Base-by-base conservation (phyloP, 1,140 invertebrate genomes). In the Grapholita molesta region DNA sequence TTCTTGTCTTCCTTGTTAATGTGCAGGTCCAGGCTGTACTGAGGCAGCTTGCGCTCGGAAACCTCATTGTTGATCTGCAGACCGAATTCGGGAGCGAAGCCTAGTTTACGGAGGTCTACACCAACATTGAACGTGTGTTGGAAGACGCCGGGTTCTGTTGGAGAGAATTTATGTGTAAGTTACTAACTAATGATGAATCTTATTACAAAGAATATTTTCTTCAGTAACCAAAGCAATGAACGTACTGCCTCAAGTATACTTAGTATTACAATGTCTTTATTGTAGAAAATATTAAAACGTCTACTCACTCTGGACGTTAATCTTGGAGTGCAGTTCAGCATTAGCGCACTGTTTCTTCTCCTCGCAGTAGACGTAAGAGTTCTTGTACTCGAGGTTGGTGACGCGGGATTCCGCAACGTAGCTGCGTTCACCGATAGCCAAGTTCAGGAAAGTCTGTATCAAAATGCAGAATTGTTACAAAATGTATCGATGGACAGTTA, bases 331-430 rank as follows among this genome's bases (percentile, higher is more conserved):
- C 7, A 96, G 69, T 79, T 96, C 95, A 35, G 95, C 92, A 72
- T 96, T 94, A 2, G 95, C 94, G 76, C 96, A 96, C 71, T 96
- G 94, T 70, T 96, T 96, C 82, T 94, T 96, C 79, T 96, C 94
- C 69, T 96, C 95, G 80, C 96, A 96, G 82, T 95, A 95, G 4
- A 95, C 95, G 52, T 94, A 93, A 30, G 95, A 94, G 4, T 94
- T 90, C 74, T 95, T 94, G 71, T 95, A 93, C 70, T 95, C 94
- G 68, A 95, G 93, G 79, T 96, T 95, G 25, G 95, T 95, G 6
- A 95, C 77, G 70, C 95, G 95, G 1, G 94, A 83, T 72, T 96
- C 95, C 0, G 94, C 93, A 18, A 95, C 93, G 55, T 93, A 88
- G 74, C 90, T 93, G 38, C 91, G 85, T 24, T 92, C 91, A 1